These are phyloP conservation scores for Diorhabda carinulata DNA, from an alignment of 1,140 invertebrate species.

Conservation along the genomic window DNA sequence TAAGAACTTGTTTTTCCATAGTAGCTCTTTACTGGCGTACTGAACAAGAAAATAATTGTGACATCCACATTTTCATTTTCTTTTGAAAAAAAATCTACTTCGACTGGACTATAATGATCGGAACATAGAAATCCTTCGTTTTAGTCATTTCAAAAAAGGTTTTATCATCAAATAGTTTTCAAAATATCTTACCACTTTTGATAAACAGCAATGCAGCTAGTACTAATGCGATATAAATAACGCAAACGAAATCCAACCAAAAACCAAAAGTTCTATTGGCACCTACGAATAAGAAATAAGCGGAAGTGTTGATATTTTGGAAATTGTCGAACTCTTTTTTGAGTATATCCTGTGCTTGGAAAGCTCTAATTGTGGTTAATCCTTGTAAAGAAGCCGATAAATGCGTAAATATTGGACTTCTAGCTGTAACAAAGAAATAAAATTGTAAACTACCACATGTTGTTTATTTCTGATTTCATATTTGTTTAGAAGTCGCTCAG, in stretches of 20 bases:
- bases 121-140: not conserved
- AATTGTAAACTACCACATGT: not conserved
- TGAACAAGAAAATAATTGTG: not conserved
- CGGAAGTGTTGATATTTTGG: constrained; percentile 57
- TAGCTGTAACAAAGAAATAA: constrained; percentile 49
- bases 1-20: too few species aligned
- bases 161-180: not conserved
- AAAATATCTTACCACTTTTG: constrained; percentile 40
- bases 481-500: not conserved
- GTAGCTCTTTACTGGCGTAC: not conserved
- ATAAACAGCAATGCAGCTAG: constrained; percentile 55
- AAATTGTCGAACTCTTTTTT: constrained; percentile 65
- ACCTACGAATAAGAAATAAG: constrained; percentile 63
- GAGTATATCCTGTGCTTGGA: constrained; percentile 61
- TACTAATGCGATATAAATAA: constrained; percentile 58
- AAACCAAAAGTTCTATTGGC: constrained; percentile 58
- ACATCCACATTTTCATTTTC: not conserved
- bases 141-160: not conserved
- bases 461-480: not conserved
- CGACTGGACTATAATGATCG: not conserved
- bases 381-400: constrained; percentile 74
- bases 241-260: constrained; percentile 65
- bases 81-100: not conserved
- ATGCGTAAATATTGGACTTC: constrained; percentile 80
- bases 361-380: constrained; percentile 75